phyloP scores from a whole-genome alignment of 2,888 invertebrate genomes.

The Heterodera filipjevi region DNA sequence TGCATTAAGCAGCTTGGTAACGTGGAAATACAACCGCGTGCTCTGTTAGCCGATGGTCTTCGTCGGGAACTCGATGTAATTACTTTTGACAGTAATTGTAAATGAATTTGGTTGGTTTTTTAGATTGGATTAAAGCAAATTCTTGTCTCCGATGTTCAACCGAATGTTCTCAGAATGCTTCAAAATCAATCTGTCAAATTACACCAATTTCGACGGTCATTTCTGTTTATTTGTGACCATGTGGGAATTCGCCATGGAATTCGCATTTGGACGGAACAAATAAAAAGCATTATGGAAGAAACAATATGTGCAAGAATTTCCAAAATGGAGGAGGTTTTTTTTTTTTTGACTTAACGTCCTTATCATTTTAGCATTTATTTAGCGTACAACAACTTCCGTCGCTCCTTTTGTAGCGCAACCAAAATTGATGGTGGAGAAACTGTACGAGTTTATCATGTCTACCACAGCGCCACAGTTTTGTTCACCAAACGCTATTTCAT shows the following conservation, averaged over 20 bases:
- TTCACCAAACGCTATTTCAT: not conserved
- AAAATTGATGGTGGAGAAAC: constrained; percentile 24
- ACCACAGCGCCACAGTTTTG: constrained; percentile 39
- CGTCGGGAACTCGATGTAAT: constrained; percentile 47
- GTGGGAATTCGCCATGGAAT: constrained; percentile 53
- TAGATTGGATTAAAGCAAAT: not conserved
- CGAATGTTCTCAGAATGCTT: constrained; percentile 29
- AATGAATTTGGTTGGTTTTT: not conserved
- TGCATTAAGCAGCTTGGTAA: constrained; percentile 44
- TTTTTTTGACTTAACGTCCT: not conserved
- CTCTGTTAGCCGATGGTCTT: constrained; percentile 55
- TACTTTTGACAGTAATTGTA: not conserved
- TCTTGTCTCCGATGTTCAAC: not conserved
- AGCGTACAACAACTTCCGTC: not conserved
- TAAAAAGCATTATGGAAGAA: constrained; percentile 24
- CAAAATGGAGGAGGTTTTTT: constrained; percentile 14
- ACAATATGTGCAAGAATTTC: constrained; percentile 5
- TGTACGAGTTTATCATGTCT: constrained; percentile 39
- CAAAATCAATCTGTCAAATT: constrained; percentile 28
- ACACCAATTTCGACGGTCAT: constrained; percentile 42
- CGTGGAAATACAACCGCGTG: constrained; percentile 43
- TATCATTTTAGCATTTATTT: not conserved
- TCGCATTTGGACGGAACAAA: constrained; percentile 48
- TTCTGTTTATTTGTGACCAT: constrained; percentile 60
- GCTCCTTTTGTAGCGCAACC: not conserved